Evolutionary conservation across 2,888 invertebrate genomes (phyloP), one percentile per base, ranked within the genome.

Genomic region (Blastobasis lacticolella): DNA sequence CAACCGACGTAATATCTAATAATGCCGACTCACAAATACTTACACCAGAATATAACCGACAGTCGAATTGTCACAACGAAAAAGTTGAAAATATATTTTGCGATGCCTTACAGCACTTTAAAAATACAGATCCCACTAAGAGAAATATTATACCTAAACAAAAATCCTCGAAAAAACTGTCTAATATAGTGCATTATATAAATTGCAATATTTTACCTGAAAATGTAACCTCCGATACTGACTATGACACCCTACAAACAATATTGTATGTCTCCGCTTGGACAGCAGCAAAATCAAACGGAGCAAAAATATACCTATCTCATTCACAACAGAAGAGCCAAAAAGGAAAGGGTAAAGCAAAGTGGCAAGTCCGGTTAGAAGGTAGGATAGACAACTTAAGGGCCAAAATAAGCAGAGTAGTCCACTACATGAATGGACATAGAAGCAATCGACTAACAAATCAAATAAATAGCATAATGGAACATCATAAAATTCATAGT

Each of bases 321-420:
- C 0, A 1, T 4, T 4, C 4, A 3, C 36, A 49, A 3, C n/a
- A 10, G 4, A 9, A 6, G 10, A 44, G 46, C 9, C 37, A 9
- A 50, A 8, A 40, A 49, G 4, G 44, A 6, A 2, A n/a, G n/a
- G n/a, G n/a, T n/a, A 40, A 40, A 47, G 50, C 52, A 9, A 36
- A 46, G 4, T 59, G 56, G 57, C 54, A 55, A 43, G 51, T 6
- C 37, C 45, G 56, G 23, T n/a, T 57, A 38, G 52, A 57, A 49
- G 49, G 40, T 9, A 38, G 44, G 42, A n/a, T 57, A 36, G 41
- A 49, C 5, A 49, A 53, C 6, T 23, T 57, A 46, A 43, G 59
- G 54, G 41, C 46, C 10, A 49, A 55, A 42, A 57, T 57, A 48
- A 57, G 50, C 7, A 38, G 49, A 48, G n/a, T 51, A 8, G 51